These are phyloP conservation scores for Ostrea edulis DNA, from an alignment of 1,140 invertebrate genomes.

Conservation along the genomic window DNA sequence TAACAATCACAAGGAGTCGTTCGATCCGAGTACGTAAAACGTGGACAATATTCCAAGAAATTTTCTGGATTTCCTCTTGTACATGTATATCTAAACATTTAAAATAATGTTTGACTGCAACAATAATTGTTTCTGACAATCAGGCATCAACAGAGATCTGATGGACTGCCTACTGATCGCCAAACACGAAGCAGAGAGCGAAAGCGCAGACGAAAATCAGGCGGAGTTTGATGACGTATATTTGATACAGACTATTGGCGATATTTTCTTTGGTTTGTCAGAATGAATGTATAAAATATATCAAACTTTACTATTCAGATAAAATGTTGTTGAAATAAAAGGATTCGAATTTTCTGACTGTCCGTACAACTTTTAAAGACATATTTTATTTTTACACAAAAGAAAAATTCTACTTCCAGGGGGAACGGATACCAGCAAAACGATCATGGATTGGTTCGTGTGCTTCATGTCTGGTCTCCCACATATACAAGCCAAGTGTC, in stretches of 20 bases:
- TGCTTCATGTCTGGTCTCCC: not conserved
- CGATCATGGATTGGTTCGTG: conserved; percentile 35
- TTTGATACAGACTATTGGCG: conserved; percentile 19
- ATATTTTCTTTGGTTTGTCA: conserved; percentile 44
- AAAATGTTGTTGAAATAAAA: not conserved
- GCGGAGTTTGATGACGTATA: conserved; percentile 23
- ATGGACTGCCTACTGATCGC: conserved; percentile 32
- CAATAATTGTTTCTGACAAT: not conserved
- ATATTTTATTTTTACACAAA: too few species aligned
- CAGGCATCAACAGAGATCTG: conserved; percentile 11
- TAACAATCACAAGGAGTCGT: conserved; percentile 6
- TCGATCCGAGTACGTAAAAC: not conserved
- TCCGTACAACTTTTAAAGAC: too few species aligned
- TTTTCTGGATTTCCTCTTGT: not conserved
- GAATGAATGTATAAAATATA: not conserved
- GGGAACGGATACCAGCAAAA: not conserved
- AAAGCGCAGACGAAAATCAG: not conserved
- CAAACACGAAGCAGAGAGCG: conserved; percentile 39
- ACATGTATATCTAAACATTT: too few species aligned
- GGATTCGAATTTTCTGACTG: not conserved
- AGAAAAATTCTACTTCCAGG: not conserved
- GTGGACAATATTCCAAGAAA: too few species aligned
- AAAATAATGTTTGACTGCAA: not conserved
- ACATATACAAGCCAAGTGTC: conserved; percentile 18
- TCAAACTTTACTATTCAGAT: too few species aligned